Evolutionary conservation across 2,113 vertebrate genomes (phyloP).

Genomic region (Aspiorhynchus laticeps): DNA sequence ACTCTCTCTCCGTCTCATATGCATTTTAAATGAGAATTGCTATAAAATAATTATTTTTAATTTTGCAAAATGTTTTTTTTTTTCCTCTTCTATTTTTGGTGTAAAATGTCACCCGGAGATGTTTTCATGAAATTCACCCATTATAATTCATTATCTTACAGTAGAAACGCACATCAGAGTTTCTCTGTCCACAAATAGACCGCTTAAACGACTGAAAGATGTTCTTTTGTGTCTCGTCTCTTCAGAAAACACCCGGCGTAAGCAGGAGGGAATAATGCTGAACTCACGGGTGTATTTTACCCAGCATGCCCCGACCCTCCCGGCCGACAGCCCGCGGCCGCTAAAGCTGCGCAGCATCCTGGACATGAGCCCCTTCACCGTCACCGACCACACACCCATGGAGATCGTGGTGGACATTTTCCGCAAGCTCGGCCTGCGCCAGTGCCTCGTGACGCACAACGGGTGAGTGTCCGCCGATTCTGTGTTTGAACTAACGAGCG

Average conservation of each 20-base stretch:
- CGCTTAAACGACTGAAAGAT: not conserved
- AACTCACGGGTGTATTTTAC: constrained; percentile 97
- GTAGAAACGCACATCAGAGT: not conserved
- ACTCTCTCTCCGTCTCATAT: not conserved
- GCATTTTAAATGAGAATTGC: not conserved
- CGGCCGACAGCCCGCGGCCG: constrained; percentile 95
- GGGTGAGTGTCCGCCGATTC: constrained; percentile 79
- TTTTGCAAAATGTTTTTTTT: not conserved
- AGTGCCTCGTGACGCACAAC: constrained; percentile 98
- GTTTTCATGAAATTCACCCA: not conserved
- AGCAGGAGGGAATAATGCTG: constrained; percentile 94
- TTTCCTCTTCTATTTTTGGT: not conserved
- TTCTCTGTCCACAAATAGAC: not conserved
- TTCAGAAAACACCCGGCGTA: constrained; percentile 94
- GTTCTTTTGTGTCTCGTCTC: not conserved
- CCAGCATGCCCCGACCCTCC: constrained; percentile 94
- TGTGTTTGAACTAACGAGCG: constrained; percentile 25
- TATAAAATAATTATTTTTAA: not conserved
- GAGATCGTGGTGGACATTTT: constrained; percentile 99
- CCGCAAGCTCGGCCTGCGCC: constrained; percentile 95
- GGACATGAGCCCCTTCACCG: constrained; percentile 98
- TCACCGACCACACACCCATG: constrained; percentile 99
- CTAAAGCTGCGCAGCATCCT: constrained; percentile 96
- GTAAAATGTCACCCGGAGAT: not conserved
- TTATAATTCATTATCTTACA: not conserved